These are phyloP conservation scores for Pissodes strobi DNA, from an alignment of 1,140 invertebrate species.

Conservation along the genomic window DNA sequence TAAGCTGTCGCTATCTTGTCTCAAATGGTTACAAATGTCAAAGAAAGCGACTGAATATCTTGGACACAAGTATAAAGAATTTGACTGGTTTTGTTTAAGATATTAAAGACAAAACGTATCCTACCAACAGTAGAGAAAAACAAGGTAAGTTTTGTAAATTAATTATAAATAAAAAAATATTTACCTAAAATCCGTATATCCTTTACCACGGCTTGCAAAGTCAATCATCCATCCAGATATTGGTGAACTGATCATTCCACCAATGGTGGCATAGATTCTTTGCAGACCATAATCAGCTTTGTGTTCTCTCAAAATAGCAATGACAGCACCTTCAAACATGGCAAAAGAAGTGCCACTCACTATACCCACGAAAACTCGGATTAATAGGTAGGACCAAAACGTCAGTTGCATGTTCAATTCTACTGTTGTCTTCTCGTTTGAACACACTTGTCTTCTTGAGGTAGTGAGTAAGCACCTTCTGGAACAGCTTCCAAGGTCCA, in stretches of 20 bases:
- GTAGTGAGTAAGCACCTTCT: conserved; percentile 62
- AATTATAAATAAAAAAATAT: too few species aligned
- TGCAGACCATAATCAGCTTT: conserved; percentile 81
- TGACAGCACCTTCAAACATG: conserved; percentile 83
- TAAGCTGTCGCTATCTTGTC: too few species aligned
- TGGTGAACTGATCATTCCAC: conserved; percentile 79
- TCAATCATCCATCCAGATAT: conserved; percentile 77
- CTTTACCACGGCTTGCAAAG: conserved; percentile 62
- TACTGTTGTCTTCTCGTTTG: conserved; percentile 62
- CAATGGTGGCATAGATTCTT: conserved; percentile 76
- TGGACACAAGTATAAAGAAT: too few species aligned
- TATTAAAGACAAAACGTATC: too few species aligned
- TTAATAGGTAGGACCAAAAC: conserved; percentile 76
- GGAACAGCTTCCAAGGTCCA: conserved; percentile 49
- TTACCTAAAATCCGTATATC: conserved; percentile 75
- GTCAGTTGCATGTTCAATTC: conserved; percentile 69
- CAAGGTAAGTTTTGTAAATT: too few species aligned
- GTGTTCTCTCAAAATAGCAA: conserved; percentile 76
- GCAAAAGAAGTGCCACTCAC: conserved; percentile 76
- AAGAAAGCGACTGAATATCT: not conserved
- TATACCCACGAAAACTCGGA: conserved; percentile 74
- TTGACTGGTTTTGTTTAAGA: too few species aligned
- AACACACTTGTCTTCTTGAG: conserved; percentile 63
- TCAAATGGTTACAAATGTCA: too few species aligned
- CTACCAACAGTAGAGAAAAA: too few species aligned